Conservation (phyloP, 2,888 invertebrate species). For the Harmothoe impar region DNA sequence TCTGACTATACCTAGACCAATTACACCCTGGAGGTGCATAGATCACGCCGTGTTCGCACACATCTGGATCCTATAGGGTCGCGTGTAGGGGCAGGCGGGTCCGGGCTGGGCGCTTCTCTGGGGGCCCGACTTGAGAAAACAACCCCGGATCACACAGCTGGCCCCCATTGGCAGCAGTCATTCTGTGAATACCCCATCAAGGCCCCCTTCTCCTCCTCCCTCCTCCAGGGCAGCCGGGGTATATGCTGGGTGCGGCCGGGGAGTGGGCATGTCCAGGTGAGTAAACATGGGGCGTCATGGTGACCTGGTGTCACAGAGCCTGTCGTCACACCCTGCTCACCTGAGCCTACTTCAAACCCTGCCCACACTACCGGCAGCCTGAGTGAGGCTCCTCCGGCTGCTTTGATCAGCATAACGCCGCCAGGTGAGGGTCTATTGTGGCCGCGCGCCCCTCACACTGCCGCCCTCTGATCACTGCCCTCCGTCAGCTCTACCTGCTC, state of each 20-base stretch:
- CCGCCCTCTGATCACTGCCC: background rate
- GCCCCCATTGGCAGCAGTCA: conserved; percentile 8
- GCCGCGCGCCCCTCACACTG: background rate
- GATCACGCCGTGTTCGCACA: conserved; percentile 44
- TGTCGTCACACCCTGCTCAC: background rate
- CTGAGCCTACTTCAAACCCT: conserved; percentile 15
- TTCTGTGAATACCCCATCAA: conserved; percentile 44
- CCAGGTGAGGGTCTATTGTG: background rate
- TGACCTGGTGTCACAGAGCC: background rate
- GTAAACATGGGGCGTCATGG: conserved; percentile 4
- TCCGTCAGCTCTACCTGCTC: background rate
- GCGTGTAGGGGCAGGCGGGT: conserved; percentile 25
- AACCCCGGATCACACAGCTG: conserved; percentile 27
- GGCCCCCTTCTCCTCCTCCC: background rate
- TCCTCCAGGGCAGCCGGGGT: background rate
- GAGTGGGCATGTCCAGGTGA: background rate
- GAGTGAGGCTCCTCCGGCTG: background rate
- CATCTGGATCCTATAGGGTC: conserved; percentile 55
- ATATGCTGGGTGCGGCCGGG: background rate
- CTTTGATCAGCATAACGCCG: conserved; percentile 22
- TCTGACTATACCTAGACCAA: conserved; percentile 21
- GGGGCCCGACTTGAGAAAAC: conserved; percentile 40
- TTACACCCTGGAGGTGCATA: conserved; percentile 47
- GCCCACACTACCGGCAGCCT: background rate
- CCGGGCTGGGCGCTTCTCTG: background rate